Evolutionary conservation across 1,140 invertebrate species (phyloP).

Genomic region (Drosophila prosaltans): DNA sequence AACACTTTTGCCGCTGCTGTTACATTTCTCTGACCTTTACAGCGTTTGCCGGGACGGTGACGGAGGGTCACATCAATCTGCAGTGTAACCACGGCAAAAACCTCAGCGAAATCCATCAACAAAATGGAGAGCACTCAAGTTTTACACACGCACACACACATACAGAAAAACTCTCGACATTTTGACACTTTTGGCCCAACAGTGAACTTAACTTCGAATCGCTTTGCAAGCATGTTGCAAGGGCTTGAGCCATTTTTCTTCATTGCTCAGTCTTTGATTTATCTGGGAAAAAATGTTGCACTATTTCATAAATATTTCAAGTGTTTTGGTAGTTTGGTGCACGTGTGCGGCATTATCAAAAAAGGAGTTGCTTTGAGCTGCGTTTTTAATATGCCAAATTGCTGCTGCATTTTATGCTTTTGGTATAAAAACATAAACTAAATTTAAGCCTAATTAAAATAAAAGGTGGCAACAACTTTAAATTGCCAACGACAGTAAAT

Average conservation of each 20-base stretch:
- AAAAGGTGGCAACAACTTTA: slow-evolving; percentile 48
- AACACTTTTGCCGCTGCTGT: slow-evolving; percentile 61
- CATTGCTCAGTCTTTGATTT: slow-evolving; percentile 69
- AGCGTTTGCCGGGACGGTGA: slow-evolving; percentile 19
- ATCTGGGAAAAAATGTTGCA: slow-evolving; percentile 54
- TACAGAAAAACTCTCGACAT: slow-evolving; percentile 30
- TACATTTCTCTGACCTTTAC: slow-evolving; percentile 72
- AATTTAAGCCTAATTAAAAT: slow-evolving; percentile 62
- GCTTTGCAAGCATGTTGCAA: slow-evolving; percentile 20
- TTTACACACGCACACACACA: neutral
- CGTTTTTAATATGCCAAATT: slow-evolving; percentile 38
- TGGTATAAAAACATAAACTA: slow-evolving; percentile 13
- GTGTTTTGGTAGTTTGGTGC: slow-evolving; percentile 73
- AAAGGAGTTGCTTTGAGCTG: neutral
- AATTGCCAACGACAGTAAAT: slow-evolving; percentile 65
- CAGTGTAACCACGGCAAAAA: slow-evolving; percentile 9
- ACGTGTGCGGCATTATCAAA: slow-evolving; percentile 74
- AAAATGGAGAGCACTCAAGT: slow-evolving; percentile 45
- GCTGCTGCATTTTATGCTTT: slow-evolving; percentile 28
- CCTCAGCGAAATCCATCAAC: slow-evolving; percentile 59
- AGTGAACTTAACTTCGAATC: slow-evolving; percentile 42
- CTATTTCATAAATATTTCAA: slow-evolving; percentile 78
- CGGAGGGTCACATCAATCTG: slow-evolving; percentile 61
- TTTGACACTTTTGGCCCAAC: slow-evolving; percentile 41
- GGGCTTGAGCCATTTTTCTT: slow-evolving; percentile 61